Percentiles rank a stretch among this genome's conserved stretches.
phyloP scores from a whole-genome alignment of 1,140 invertebrate species.

The Druon quercuslanigerum region DNA sequence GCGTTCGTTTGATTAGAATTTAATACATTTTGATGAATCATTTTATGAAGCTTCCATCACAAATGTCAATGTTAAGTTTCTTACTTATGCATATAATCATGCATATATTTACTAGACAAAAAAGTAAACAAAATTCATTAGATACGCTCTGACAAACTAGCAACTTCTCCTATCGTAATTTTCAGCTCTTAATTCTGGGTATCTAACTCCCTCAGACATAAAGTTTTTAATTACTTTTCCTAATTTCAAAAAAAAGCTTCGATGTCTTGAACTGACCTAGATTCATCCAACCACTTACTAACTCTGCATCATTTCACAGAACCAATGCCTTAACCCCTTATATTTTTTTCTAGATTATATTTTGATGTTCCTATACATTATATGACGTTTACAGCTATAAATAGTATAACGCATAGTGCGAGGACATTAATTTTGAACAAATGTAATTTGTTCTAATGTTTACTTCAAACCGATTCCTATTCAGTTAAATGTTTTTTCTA shows the following conservation, averaged over 20 bases:
- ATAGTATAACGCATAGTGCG: too few relatives aligned
- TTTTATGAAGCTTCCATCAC: too few relatives aligned
- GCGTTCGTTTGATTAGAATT: too few relatives aligned
- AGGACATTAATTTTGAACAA: neutral
- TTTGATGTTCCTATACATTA: neutral
- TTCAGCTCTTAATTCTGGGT: neutral
- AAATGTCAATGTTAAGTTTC: too few relatives aligned
- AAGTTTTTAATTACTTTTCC: constrained; percentile 30
- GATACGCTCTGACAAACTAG: too few relatives aligned
- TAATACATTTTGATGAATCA: too few relatives aligned
- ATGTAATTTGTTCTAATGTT: neutral
- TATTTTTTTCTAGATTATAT: constrained; percentile 15
- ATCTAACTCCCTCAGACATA: neutral
- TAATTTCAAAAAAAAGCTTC: constrained; percentile 9
- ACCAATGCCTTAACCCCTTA: constrained; percentile 4
- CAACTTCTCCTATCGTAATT: neutral
- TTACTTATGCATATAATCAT: too few relatives aligned
- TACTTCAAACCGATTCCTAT: neutral
- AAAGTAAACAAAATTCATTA: too few relatives aligned
- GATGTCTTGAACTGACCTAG: constrained; percentile 31
- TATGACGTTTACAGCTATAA: too few relatives aligned
- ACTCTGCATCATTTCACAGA: constrained; percentile 32
- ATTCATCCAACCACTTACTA: constrained; percentile 35
- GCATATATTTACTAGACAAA: too few relatives aligned
- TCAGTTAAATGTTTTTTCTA: too few relatives aligned